Conservation (phyloP, 2,797 vertebrate genomes). For the Mastacembelus armatus region DNA sequence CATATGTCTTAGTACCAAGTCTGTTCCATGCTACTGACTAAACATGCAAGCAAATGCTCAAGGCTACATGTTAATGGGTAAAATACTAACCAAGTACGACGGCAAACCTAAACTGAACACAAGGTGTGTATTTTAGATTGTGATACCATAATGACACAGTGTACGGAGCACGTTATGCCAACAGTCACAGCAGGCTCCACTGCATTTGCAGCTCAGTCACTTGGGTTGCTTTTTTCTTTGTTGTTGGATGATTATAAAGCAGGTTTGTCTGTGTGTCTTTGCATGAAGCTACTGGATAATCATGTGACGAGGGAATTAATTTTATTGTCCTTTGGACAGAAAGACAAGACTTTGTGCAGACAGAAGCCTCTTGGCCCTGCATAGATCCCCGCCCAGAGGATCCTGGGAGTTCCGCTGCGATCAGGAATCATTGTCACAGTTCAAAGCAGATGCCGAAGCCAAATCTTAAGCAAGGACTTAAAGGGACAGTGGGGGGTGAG, state of each 20-base stretch:
- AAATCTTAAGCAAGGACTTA: slow-evolving; percentile 81
- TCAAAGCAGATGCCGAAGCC: slow-evolving; percentile 83
- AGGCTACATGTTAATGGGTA: too few relatives aligned
- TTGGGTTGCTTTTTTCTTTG: background rate
- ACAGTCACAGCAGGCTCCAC: background rate
- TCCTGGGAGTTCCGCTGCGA: slow-evolving; percentile 59
- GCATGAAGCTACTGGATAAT: slow-evolving; percentile 43
- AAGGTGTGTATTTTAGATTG: background rate
- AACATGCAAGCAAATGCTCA: too few relatives aligned
- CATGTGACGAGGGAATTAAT: slow-evolving; percentile 39
- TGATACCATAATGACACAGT: background rate
- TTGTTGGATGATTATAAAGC: slow-evolving; percentile 6
- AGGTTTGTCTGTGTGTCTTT: slow-evolving; percentile 43
- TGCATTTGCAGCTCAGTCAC: background rate
- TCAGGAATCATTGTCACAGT: slow-evolving; percentile 67
- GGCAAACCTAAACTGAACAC: background rate
- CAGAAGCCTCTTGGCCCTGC: slow-evolving; percentile 46
- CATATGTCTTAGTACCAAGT: too few relatives aligned
- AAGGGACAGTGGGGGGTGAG: slow-evolving; percentile 70
- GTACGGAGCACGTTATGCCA: background rate
- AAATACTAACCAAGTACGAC: too few relatives aligned
- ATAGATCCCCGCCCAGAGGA: slow-evolving; percentile 26
- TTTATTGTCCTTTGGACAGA: slow-evolving; percentile 48
- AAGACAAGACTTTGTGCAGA: slow-evolving; percentile 52
- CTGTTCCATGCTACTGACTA: background rate